Evolutionary conservation across 2,888 invertebrate genomes (phyloP).

Genomic region (Xanthorhoe spadicearia): DNA sequence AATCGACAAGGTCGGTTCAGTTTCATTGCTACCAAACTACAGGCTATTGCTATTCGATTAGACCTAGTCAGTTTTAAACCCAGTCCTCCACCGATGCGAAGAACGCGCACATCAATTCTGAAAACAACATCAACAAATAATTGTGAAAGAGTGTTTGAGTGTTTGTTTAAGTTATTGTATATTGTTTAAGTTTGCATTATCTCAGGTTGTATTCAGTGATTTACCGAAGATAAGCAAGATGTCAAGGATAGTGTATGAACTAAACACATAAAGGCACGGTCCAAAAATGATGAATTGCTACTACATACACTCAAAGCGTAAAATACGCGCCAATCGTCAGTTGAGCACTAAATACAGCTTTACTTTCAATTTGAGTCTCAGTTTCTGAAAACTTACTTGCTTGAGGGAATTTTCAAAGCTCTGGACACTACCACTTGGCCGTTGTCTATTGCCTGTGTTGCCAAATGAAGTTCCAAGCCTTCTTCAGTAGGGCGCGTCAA

Average conservation of each 20-base stretch:
- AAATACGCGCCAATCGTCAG: no score
- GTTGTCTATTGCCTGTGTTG: conserved; percentile 86
- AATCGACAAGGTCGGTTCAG: conserved; percentile 87
- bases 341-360: no score
- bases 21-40: conserved; percentile 83
- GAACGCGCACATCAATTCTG: conserved; percentile 86
- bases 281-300: no score
- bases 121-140: conserved; percentile 2
- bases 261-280: no score
- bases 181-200: no score
- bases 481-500: conserved; percentile 88
- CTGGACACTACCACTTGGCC: conserved; percentile 81
- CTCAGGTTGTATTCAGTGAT: no score
- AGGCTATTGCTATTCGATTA: conserved; percentile 71
- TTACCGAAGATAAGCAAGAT: no score
- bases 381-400: conserved; percentile 86
- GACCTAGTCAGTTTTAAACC: conserved; percentile 89
- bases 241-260: no score
- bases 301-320: no score
- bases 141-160: no score
- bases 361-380: no score
- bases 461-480: conserved; percentile 86
- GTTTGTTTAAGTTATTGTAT: no score
- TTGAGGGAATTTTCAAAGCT: conserved; percentile 82
- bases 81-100: conserved; percentile 79